phyloP scores from a whole-genome alignment of 2,113 vertebrate genomes.

The Lethenteron reissneri region DNA sequence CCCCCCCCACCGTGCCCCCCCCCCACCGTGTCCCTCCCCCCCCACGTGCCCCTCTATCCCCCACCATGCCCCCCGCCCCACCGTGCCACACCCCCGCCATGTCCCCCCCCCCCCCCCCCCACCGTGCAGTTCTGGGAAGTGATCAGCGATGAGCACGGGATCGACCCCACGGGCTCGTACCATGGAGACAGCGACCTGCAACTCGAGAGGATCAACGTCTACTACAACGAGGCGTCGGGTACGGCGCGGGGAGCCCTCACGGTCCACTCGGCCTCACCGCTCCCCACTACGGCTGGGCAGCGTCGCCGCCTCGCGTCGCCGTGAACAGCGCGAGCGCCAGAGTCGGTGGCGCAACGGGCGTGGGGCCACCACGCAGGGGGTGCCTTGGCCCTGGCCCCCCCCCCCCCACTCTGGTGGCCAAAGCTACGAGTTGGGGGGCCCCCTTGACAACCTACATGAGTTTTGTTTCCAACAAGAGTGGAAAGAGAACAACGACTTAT shows the following conservation, averaged over 20 bases:
- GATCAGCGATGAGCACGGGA: conserved; percentile 73
- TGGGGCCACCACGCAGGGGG: background rate
- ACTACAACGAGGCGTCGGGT: conserved; percentile 90
- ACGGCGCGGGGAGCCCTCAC: conserved; percentile 10
- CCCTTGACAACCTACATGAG: background rate
- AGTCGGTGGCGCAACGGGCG: background rate
- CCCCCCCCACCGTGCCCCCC: too few species aligned
- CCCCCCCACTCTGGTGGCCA: background rate
- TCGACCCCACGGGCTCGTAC: conserved; percentile 37
- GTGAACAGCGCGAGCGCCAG: background rate
- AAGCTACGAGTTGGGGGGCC: background rate
- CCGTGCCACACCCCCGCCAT: too few species aligned
- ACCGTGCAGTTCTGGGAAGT: conserved; percentile 82
- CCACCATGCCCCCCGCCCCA: too few species aligned
- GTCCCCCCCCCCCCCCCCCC: too few species aligned
- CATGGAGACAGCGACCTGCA: conserved; percentile 39
- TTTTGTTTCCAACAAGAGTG: too few species aligned
- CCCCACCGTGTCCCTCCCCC: too few species aligned
- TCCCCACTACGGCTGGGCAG: background rate
- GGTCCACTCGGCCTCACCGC: background rate
- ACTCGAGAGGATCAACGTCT: conserved; percentile 64
- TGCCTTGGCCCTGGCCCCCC: background rate
- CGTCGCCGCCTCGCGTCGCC: background rate
- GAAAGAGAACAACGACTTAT: too few species aligned
- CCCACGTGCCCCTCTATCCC: too few species aligned